These are phyloP conservation scores for Pachydiplax longipennis DNA, from an alignment of 2,888 invertebrate genomes.

Conservation along the genomic window DNA sequence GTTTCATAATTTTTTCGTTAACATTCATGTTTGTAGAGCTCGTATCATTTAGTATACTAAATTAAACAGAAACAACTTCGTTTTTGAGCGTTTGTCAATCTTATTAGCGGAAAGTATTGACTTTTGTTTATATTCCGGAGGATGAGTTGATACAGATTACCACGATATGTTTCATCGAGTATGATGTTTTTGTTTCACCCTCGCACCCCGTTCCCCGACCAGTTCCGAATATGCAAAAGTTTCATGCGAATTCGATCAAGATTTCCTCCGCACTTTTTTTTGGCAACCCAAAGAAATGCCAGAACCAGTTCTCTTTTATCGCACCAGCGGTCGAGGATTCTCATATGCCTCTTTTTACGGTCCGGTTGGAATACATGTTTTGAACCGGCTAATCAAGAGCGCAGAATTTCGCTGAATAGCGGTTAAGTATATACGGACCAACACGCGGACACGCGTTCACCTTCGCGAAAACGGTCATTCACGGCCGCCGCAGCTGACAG, in stretches of 20 bases:
- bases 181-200: too few species aligned
- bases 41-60: too few species aligned
- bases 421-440: not conserved
- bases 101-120: too few species aligned
- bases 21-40: too few species aligned
- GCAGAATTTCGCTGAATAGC: not conserved
- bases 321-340: not conserved
- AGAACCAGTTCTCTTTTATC: not conserved
- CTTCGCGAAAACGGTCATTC: not conserved
- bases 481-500: not conserved
- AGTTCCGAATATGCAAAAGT: too few species aligned
- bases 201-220: too few species aligned
- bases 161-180: too few species aligned
- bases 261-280: not conserved
- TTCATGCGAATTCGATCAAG: not conserved
- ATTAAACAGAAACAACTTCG: too few species aligned
- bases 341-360: not conserved
- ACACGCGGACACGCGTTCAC: not conserved
- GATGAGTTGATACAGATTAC: too few species aligned
- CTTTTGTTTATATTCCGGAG: too few species aligned
- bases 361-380: not conserved
- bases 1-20: too few species aligned
- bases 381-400: not conserved
- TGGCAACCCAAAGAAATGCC: not conserved
- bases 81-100: too few species aligned